A percentile compares a stretch with the other conserved stretches of the same genome.
Evolutionary conservation across 2,113 vertebrate species (phyloP).

Genomic region (Hippocampus abdominalis): DNA sequence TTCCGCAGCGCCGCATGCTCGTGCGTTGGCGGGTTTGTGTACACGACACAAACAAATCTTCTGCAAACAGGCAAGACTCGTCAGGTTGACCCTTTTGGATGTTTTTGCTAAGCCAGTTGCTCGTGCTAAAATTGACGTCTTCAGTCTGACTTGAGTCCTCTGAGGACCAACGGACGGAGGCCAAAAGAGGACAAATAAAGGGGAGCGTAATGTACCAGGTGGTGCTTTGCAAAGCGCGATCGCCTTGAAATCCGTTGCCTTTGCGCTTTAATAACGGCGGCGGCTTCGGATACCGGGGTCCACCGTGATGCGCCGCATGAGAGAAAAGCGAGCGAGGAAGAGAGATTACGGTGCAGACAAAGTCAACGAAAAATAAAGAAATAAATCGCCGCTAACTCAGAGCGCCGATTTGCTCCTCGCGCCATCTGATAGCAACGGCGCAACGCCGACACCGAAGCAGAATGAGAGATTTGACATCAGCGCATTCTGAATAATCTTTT

Average conservation of each 20-base stretch:
- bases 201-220: neutral
- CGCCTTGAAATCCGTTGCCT: slow-evolving; percentile 24
- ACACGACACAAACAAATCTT: no score
- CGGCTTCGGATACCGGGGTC: slow-evolving; percentile 49
- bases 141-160: no score
- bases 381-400: slow-evolving; percentile 45
- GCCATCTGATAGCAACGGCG: slow-evolving; percentile 38
- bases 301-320: slow-evolving; percentile 41
- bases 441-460: slow-evolving; percentile 18
- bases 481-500: slow-evolving; percentile 18
- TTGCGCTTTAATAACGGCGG: slow-evolving; percentile 54
- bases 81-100: neutral
- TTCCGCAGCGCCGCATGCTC: no score
- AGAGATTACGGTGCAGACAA: slow-evolving; percentile 17
- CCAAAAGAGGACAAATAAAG: slow-evolving; percentile 20
- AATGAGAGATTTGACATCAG: slow-evolving; percentile 2
- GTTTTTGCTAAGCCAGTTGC: slow-evolving; percentile 12
- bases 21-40: no score
- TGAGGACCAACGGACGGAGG: neutral
- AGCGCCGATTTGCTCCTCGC: slow-evolving; percentile 48
- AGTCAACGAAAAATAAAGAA: slow-evolving; percentile 37
- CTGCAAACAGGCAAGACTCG: no score
- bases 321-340: slow-evolving; percentile 7
- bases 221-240: neutral
- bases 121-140: neutral